These are phyloP conservation scores for Heliconius charithonia DNA, from an alignment of 2,888 invertebrate genomes.

Conservation along the genomic window DNA sequence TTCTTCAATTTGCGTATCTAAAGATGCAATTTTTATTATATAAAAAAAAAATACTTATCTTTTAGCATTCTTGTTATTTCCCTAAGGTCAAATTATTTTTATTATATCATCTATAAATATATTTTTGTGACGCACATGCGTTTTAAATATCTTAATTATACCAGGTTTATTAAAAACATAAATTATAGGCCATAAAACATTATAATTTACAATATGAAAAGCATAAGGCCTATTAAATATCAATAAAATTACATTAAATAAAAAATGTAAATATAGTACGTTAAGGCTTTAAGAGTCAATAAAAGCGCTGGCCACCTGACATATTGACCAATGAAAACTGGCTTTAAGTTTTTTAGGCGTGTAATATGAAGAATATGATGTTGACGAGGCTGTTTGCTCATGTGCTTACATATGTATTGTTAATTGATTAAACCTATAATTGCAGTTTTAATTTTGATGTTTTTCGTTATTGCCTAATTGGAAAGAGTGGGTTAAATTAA, in stretches of 20 bases:
- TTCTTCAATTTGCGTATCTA: slow-evolving; percentile 19
- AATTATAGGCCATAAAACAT: slow-evolving; percentile 18
- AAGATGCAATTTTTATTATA: slow-evolving; percentile 26
- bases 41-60: slow-evolving; percentile 25
- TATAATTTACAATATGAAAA: slow-evolving; percentile 10
- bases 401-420: neutral
- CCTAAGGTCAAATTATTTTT: neutral
- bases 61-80: neutral
- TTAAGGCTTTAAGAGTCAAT: slow-evolving; percentile 43
- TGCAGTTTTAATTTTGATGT: neutral
- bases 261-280: slow-evolving; percentile 50
- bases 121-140: neutral
- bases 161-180: neutral
- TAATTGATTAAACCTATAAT: slow-evolving; percentile 11
- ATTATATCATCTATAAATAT: neutral
- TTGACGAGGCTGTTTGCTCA: slow-evolving; percentile 5
- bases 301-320: slow-evolving; percentile 69
- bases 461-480: neutral
- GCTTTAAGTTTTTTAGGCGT: slow-evolving; percentile 15
- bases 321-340: slow-evolving; percentile 52
- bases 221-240: slow-evolving; percentile 14
- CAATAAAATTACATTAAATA: slow-evolving; percentile 7
- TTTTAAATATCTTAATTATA: slow-evolving; percentile 1
- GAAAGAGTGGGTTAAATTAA: neutral
- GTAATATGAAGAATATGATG: slow-evolving; percentile 15